A percentile compares a stretch with the other conserved stretches of the same genome.
Evolutionary conservation across 2,888 invertebrate species (phyloP).

Genomic region (Stictocephala bisonia): DNA sequence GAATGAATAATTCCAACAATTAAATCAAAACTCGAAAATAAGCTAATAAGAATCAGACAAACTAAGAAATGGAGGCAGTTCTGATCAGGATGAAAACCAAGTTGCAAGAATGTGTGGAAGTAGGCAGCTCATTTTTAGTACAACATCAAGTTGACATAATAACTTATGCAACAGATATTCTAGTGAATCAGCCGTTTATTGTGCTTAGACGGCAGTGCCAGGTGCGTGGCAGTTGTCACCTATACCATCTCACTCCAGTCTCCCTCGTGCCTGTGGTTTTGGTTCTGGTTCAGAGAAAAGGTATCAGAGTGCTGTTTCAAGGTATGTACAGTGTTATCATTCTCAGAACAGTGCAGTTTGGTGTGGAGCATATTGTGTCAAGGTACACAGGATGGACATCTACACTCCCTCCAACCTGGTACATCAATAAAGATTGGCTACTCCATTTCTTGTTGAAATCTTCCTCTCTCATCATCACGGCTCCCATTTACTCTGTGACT

Average conservation of each 20-base stretch:
- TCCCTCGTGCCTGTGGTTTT: background rate
- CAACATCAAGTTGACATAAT: slow-evolving; percentile 3
- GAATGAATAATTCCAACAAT: too few relatives aligned
- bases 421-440: slow-evolving; percentile 2
- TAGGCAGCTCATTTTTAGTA: background rate
- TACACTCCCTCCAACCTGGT: slow-evolving; percentile 1
- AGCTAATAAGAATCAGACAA: too few relatives aligned
- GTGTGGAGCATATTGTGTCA: background rate
- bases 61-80: too few relatives aligned
- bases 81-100: too few relatives aligned
- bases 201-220: slow-evolving; percentile 1
- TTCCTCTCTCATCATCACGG: background rate
- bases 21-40: too few relatives aligned
- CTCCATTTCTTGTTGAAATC: slow-evolving; percentile 6
- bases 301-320: background rate
- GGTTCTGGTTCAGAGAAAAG: background rate
- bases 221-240: background rate
- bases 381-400: slow-evolving; percentile 1
- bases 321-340: background rate
- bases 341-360: background rate
- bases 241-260: slow-evolving; percentile 3
- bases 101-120: too few relatives aligned
- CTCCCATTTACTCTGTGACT: background rate
- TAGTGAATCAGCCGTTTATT: background rate
- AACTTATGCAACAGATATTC: background rate